Conservation (phyloP, 2,797 vertebrate species). For the Allobates femoralis region DNA sequence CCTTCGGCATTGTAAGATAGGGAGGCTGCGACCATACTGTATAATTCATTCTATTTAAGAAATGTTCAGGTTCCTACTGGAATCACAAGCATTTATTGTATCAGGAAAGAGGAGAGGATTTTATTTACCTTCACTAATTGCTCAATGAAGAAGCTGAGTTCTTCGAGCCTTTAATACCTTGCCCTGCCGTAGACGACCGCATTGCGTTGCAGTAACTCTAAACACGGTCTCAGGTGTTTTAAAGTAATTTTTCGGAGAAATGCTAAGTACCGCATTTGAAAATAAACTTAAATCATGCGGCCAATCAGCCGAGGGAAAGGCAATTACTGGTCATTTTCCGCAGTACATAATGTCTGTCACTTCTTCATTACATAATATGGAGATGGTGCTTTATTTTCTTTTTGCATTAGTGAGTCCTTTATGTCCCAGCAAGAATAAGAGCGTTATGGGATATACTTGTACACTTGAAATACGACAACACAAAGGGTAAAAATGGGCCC, state of each 20-base stretch:
- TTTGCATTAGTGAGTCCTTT: neutral
- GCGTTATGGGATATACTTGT: too few relatives aligned
- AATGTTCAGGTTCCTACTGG: neutral
- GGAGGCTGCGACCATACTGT: neutral
- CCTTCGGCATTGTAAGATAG: neutral
- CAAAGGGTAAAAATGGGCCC: too few relatives aligned
- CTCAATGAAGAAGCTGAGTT: neutral
- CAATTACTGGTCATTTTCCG: neutral
- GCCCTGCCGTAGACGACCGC: neutral
- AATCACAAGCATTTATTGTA: neutral
- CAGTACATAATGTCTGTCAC: neutral
- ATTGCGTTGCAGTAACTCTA: neutral
- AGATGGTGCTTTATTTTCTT: neutral
- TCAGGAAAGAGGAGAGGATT: neutral
- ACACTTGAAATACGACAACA: too few relatives aligned
- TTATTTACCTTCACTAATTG: neutral
- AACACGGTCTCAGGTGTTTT: slow-evolving; percentile 31
- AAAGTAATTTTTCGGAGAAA: slow-evolving; percentile 31
- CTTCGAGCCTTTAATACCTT: neutral
- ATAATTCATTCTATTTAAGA: neutral
- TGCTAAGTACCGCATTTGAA: slow-evolving; percentile 34
- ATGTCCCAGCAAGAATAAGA: neutral
- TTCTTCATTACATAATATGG: slow-evolving; percentile 6
- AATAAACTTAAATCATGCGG: slow-evolving; percentile 33
- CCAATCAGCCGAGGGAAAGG: slow-evolving; percentile 26